phyloP scores from a whole-genome alignment of 2,113 vertebrate species.

The Accipiter cooperii region DNA sequence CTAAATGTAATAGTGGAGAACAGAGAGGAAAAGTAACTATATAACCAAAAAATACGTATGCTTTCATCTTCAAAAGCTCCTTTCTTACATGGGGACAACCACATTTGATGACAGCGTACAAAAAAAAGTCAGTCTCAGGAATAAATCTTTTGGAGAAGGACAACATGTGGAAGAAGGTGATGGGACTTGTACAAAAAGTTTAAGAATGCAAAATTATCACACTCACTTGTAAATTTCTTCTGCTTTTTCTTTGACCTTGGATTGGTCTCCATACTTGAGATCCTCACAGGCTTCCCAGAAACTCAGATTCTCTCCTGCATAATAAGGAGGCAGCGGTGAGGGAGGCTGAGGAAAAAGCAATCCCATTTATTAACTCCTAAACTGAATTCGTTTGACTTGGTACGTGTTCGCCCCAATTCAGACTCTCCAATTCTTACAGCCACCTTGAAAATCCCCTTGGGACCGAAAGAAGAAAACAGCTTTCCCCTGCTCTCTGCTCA shows the following conservation, averaged over 20 bases:
- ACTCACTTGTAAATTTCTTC: conserved; percentile 96
- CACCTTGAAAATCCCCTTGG: background rate
- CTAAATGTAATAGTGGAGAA: background rate
- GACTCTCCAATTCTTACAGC: background rate
- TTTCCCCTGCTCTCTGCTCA: background rate
- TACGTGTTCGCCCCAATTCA: background rate
- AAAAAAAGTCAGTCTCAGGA: background rate
- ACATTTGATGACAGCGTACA: background rate
- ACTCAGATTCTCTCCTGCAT: conserved; percentile 90
- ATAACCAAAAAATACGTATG: background rate
- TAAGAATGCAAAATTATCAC: background rate
- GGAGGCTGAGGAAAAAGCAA: background rate
- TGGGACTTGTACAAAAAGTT: background rate
- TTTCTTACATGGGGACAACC: background rate
- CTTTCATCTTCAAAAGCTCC: background rate
- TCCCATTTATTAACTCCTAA: background rate
- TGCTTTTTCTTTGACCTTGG: conserved; percentile 93
- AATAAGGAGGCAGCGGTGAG: background rate
- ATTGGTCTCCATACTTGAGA: conserved; percentile 92
- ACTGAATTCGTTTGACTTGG: background rate
- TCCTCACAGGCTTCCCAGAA: conserved; percentile 99
- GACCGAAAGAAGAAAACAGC: background rate
- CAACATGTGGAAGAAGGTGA: background rate
- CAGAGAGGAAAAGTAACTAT: background rate
- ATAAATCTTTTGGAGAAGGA: background rate